Evolutionary conservation across 2,888 invertebrate species (phyloP).

Genomic region (Apeira syringaria): DNA sequence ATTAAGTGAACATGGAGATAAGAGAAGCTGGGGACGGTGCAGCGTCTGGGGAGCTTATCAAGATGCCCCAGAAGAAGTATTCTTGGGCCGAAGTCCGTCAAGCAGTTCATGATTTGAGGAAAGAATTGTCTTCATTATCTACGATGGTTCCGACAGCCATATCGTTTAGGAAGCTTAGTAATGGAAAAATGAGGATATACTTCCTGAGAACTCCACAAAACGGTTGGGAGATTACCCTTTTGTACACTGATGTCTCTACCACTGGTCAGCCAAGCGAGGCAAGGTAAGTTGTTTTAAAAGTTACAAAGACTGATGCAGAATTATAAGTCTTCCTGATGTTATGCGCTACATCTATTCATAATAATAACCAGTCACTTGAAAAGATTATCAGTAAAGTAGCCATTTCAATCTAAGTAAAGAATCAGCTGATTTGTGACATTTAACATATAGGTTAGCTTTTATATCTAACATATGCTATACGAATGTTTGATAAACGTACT

Average conservation of each 20-base stretch:
- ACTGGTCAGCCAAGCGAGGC: slow-evolving; percentile 81
- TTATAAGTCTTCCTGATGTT: no score
- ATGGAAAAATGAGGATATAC: slow-evolving; percentile 93
- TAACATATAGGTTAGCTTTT: no score
- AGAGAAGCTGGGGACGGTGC: slow-evolving; percentile 77
- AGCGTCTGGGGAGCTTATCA: slow-evolving; percentile 64
- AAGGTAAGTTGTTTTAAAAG: slow-evolving; percentile 53
- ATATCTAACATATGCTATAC: no score
- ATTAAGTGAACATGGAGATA: slow-evolving; percentile 57
- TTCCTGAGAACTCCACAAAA: slow-evolving; percentile 94
- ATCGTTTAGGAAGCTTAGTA: slow-evolving; percentile 90
- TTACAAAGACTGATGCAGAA: no score
- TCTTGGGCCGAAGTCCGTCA: slow-evolving; percentile 92
- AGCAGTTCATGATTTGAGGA: slow-evolving; percentile 91
- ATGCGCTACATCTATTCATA: no score
- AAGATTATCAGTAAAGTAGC: no score
- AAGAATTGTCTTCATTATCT: slow-evolving; percentile 90
- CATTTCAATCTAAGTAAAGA: no score
- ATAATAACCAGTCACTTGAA: no score
- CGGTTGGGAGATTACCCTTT: slow-evolving; percentile 94
- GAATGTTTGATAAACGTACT: no score
- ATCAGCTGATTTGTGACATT: no score
- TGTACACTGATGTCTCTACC: slow-evolving; percentile 92
- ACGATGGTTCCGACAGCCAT: slow-evolving; percentile 93
- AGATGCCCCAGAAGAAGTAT: slow-evolving; percentile 67